Evolutionary conservation across 2,888 invertebrate genomes (phyloP), one percentile per base, ranked within the genome.

Genomic region (Zhengitettix transpicula): DNA sequence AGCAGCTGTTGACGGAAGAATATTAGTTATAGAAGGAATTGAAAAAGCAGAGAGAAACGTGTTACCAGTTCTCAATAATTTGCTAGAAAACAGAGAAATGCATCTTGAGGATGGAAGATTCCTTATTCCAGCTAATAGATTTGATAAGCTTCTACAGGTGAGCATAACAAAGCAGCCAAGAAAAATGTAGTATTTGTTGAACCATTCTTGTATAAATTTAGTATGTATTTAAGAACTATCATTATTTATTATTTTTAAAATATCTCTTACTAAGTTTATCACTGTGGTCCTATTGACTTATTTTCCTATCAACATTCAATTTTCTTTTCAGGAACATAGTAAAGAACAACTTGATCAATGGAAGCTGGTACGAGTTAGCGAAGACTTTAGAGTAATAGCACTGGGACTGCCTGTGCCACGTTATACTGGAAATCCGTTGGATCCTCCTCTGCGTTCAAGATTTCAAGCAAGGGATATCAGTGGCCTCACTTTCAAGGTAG

Each of bases 11-110:
- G 79, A 92, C 74, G 97, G 97, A 0, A 79, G 96, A 55, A 81
- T 96, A 12, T 77, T 98, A 15, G 80, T 98, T 3, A 77, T 98
- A 60, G 97, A 98, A 73, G 98, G 97, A 1, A 92, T 98, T 60
- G 97, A 98, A 76, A 96, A 97, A 71, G 95, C 96, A 0, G 98
- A 98, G 72, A 79, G 97, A 56, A 98, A 98, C 77, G 97, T 98
- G 52, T 75, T 98, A 62, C 97, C 97, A 44, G 89, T 98, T 56
- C 76, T 98, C 52, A 98, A 98, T 74, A 98, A 98, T 76, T 78
- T 98, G 59, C 75, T 98, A 58, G 97, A 98, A 75, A 98, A 98
- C 74, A 80, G 97, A 60, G 98, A 98, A 75, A 97, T 98, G 96
- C 94, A 97, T 74, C 77, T 98, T 62, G 97, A 98, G 75, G 97